These are phyloP conservation scores for Mimumesa dahlbomi DNA, from an alignment of 2,888 invertebrate species.

Conservation along the genomic window DNA sequence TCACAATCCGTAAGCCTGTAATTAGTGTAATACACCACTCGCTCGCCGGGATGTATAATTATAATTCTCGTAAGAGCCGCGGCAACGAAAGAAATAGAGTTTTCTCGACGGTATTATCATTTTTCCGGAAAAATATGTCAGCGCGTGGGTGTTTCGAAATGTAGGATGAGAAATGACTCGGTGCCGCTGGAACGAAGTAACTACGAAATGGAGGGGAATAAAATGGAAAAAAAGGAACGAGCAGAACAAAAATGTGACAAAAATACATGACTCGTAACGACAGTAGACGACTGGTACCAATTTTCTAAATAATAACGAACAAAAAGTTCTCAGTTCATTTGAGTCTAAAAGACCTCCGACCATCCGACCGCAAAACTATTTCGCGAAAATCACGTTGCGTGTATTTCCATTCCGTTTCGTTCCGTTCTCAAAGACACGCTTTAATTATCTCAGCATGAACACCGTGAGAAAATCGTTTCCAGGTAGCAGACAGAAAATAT, in stretches of 20 bases:
- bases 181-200: no score
- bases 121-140: not conserved
- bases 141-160: no score
- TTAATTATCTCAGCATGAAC: conserved; percentile 56
- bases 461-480: conserved; percentile 55
- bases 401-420: conserved; percentile 47
- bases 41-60: conserved; percentile 44
- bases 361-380: conserved; percentile 53
- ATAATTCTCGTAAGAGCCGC: conserved; percentile 28
- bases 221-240: no score
- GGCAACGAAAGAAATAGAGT: not conserved
- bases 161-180: no score
- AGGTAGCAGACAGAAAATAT: not conserved
- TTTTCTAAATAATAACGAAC: conserved; percentile 23
- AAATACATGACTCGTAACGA: conserved; percentile 17
- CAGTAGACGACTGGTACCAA: not conserved
- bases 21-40: conserved; percentile 47
- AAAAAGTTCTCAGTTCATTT: conserved; percentile 20
- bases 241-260: not conserved
- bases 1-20: conserved; percentile 52
- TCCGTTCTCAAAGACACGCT: conserved; percentile 57
- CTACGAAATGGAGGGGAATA: no score
- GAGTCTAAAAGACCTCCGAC: conserved; percentile 31
- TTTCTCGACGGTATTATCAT: not conserved
- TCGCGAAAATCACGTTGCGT: conserved; percentile 56